Evolutionary conservation across 1,140 invertebrate genomes (phyloP).

Genomic region (Anastrepha ludens): DNA sequence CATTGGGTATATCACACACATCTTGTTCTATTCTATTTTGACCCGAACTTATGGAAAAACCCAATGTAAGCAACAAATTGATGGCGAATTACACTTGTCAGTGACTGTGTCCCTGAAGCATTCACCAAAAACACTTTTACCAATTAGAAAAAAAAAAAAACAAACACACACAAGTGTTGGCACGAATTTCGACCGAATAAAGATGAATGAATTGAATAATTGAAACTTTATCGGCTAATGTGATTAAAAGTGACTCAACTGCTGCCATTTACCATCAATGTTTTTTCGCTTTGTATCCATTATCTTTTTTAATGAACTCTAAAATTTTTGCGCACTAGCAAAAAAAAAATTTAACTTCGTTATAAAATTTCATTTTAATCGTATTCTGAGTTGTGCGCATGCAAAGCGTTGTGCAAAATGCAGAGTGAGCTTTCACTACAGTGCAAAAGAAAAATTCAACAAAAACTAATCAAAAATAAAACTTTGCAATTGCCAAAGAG

Average conservation of each 20-base stretch:
- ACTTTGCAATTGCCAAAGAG: slow-evolving; percentile 22
- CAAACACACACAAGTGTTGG: too few species aligned
- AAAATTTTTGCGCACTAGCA: neutral
- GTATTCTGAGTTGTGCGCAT: neutral
- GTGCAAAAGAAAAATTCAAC: neutral
- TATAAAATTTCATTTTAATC: slow-evolving; percentile 25
- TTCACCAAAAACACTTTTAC: neutral
- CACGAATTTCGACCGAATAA: too few species aligned
- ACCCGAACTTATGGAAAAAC: too few species aligned
- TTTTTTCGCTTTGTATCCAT: neutral
- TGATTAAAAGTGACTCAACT: slow-evolving; percentile 39
- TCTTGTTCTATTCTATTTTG: too few species aligned
- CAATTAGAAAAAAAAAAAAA: too few species aligned
- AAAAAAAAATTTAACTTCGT: neutral
- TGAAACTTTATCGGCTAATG: slow-evolving; percentile 22
- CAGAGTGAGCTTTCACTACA: neutral
- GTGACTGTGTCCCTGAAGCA: neutral
- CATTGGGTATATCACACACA: too few species aligned
- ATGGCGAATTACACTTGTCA: too few species aligned
- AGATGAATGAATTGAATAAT: neutral
- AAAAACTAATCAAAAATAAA: neutral
- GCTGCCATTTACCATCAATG: neutral
- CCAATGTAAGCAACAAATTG: too few species aligned
- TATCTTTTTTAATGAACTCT: neutral
- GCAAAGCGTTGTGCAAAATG: neutral